Percentiles rank a stretch among this genome's conserved stretches.
Evolutionary conservation across 2,113 vertebrate species (phyloP).

Genomic region (Tetrax tetrax): DNA sequence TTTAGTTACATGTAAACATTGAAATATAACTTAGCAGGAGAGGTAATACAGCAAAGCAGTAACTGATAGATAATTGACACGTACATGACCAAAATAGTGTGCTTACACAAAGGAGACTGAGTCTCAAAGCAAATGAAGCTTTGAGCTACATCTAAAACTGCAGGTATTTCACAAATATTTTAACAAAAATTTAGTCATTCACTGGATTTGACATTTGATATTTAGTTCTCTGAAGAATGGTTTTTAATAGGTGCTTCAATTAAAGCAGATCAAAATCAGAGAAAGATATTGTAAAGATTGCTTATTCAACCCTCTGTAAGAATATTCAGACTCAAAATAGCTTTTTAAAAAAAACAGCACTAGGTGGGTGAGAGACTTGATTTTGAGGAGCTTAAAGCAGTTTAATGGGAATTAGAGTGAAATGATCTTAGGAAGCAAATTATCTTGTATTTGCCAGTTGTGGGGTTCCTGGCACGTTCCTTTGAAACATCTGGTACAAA

Average conservation of each 20-base stretch:
- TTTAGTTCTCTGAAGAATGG: background rate
- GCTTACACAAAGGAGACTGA: background rate
- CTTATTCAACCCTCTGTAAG: background rate
- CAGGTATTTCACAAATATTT: background rate
- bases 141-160: background rate
- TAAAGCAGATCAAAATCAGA: background rate
- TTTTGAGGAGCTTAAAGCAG: background rate
- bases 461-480: background rate
- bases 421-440: background rate
- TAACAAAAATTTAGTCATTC: background rate
- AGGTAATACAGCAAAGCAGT: background rate
- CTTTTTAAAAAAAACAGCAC: background rate
- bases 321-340: background rate
- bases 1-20: background rate
- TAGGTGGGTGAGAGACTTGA: background rate
- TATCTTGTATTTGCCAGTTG: background rate
- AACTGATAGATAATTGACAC: background rate
- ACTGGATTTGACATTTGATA: background rate
- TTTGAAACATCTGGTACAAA: background rate
- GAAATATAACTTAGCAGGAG: background rate
- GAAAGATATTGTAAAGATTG: background rate
- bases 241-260: background rate
- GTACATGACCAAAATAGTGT: background rate
- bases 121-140: background rate
- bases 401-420: background rate